Base-by-base conservation (phyloP, 2,888 invertebrate genomes). In the Ecliptopera silaceata region DNA sequence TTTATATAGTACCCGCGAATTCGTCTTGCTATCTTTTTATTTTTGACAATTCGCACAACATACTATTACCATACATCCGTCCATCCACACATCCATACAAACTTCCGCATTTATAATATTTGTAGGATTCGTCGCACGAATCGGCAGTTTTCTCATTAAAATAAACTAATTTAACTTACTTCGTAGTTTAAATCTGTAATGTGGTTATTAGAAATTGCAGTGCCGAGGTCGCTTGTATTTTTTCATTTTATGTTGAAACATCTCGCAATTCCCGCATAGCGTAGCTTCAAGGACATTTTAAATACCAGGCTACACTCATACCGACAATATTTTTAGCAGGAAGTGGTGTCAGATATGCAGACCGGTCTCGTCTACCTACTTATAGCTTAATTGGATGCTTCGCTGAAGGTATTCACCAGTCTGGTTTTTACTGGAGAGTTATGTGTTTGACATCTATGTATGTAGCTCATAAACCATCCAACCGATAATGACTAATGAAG, bases 351-450 rank as follows among this genome's bases (percentile, higher is more conserved):
- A 59, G 57, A 49, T 58, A 58, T 52, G 54, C 49, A 65, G 62
- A 65, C 62, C 55, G 54, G 63, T 64, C 55, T 55, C 53, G 63
- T 63, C 53, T 55, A 55, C 65, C 63, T 62, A 65, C 63, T 63
- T 64, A 52, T 52, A 48, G 56, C 45, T 54, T 59, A 59, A 56
- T 60, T 57, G 46, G 49, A 26, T 52, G 39, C 50, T 52, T 54
- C 54, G 38, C 55, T 46, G 39, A 59, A 57, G 48, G 43, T 57
- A 42, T 38, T 43, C 47, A n/a, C 20, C 31, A 56, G 41, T 39
- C 46, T 38, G 44, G 26, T 54, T 55, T 49, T 36, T 47, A 15
- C 26, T 1, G n/a, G n/a, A n/a, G n/a, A n/a, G n/a, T n/a, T n/a
- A n/a, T n/a, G n/a, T n/a, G n/a, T n/a, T n/a, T n/a, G n/a, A n/a